Conservation (phyloP, 2,797 vertebrate species). For the Muraenolepis orangiensis region DNA sequence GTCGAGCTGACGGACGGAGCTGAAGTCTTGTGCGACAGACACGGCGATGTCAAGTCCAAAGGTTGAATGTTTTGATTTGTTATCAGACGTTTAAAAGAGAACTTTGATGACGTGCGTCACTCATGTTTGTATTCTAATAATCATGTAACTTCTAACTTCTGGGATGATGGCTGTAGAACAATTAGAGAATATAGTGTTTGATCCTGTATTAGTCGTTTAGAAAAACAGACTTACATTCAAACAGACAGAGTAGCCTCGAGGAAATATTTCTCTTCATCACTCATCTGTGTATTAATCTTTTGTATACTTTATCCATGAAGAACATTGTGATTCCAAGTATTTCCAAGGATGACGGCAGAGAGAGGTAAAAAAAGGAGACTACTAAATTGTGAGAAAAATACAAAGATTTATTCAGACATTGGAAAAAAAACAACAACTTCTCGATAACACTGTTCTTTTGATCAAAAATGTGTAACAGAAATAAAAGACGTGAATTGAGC, state of each 20-base stretch:
- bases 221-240: not conserved
- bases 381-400: slow-evolving; percentile 60
- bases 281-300: not conserved
- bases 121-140: no score
- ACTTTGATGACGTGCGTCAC: not conserved
- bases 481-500: slow-evolving; percentile 33
- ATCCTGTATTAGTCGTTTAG: not conserved
- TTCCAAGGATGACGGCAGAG: not conserved
- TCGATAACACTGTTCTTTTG: slow-evolving; percentile 67
- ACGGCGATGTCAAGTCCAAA: not conserved
- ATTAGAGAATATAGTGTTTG: no score
- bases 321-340: not conserved
- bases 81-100: not conserved
- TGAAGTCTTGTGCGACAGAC: no score
- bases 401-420: slow-evolving; percentile 69
- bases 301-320: not conserved
- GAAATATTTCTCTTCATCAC: not conserved
- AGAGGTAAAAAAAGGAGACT: not conserved
- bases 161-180: no score
- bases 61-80: not conserved
- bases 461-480: slow-evolving; percentile 31
- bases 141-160: no score
- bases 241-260: not conserved
- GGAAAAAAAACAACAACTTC: slow-evolving; percentile 52
- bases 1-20: no score